These are phyloP conservation scores for Metalampra italica DNA, from an alignment of 2,888 invertebrate genomes.

Conservation along the genomic window DNA sequence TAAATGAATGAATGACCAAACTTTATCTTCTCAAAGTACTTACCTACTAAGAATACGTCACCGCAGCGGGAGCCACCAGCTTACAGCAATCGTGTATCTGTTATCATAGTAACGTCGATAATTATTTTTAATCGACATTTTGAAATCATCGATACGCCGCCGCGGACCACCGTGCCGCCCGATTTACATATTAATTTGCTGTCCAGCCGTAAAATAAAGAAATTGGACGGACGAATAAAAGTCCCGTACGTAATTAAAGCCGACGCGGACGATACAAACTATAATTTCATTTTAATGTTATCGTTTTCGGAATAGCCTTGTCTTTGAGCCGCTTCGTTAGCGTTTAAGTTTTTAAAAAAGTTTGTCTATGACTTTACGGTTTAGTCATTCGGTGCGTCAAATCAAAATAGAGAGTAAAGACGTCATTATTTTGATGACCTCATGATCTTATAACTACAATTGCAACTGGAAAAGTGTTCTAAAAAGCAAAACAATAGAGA, in stretches of 20 bases:
- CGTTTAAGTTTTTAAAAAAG: slow-evolving; percentile 18
- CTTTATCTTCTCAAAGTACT: too few species aligned
- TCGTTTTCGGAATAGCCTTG: slow-evolving; percentile 36
- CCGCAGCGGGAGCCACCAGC: neutral
- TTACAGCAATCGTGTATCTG: slow-evolving; percentile 9
- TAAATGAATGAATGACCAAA: too few species aligned
- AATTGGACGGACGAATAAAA: slow-evolving; percentile 64
- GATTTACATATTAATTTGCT: slow-evolving; percentile 77
- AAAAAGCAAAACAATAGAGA: too few species aligned
- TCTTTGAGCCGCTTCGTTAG: slow-evolving; percentile 44
- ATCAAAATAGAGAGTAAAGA: slow-evolving; percentile 22
- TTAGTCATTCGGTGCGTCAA: slow-evolving; percentile 18
- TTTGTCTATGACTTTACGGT: slow-evolving; percentile 18
- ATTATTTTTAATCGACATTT: slow-evolving; percentile 49
- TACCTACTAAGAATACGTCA: neutral
- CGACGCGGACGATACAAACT: slow-evolving; percentile 50
- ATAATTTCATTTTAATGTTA: slow-evolving; percentile 63
- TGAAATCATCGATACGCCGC: slow-evolving; percentile 32
- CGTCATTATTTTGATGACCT: neutral
- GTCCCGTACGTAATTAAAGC: slow-evolving; percentile 61
- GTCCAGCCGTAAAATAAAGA: slow-evolving; percentile 74
- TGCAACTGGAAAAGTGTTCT: too few species aligned
- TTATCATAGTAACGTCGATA: slow-evolving; percentile 28
- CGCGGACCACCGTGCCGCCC: slow-evolving; percentile 63
- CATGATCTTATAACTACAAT: too few species aligned